These are phyloP conservation scores for Epirrhoe tristata DNA, from an alignment of 2,888 invertebrate species.

Conservation along the genomic window DNA sequence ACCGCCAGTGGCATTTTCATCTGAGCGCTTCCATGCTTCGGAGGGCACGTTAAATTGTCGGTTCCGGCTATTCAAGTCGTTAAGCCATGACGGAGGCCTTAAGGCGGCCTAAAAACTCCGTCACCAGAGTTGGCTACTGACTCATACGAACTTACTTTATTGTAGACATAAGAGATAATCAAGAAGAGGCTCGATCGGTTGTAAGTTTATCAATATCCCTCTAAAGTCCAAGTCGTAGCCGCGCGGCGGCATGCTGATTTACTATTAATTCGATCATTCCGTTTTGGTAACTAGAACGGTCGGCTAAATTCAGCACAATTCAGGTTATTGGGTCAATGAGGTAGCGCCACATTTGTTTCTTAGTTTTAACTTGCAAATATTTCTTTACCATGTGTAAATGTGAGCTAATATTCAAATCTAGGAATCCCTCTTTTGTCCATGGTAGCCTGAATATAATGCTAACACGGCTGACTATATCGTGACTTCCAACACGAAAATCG, in stretches of 20 bases:
- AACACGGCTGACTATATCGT: too few species aligned
- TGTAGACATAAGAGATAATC: not conserved
- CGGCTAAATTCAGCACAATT: conserved; percentile 54
- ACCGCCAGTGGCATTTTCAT: too few species aligned
- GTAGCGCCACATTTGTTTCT: conserved; percentile 14
- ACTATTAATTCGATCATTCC: conserved; percentile 52
- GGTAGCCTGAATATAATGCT: too few species aligned
- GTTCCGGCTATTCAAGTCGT: too few species aligned
- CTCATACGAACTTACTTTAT: too few species aligned
- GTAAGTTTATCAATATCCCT: conserved; percentile 4
- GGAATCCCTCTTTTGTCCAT: too few species aligned
- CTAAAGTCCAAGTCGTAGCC: conserved; percentile 20
- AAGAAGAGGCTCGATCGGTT: not conserved
- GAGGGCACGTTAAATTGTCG: too few species aligned
- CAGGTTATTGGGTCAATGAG: conserved; percentile 60
- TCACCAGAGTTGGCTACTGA: too few species aligned
- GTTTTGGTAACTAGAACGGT: conserved; percentile 47
- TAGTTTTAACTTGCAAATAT: conserved; percentile 7
- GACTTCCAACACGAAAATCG: too few species aligned
- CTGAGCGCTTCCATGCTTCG: too few species aligned
- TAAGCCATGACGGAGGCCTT: too few species aligned
- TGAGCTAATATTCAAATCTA: not conserved
- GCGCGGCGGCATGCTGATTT: conserved; percentile 34
- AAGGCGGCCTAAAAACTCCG: too few species aligned
- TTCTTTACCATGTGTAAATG: conserved; percentile 5